Evolutionary conservation across 2,113 vertebrate genomes (phyloP).

Genomic region (Heterochromis multidens): DNA sequence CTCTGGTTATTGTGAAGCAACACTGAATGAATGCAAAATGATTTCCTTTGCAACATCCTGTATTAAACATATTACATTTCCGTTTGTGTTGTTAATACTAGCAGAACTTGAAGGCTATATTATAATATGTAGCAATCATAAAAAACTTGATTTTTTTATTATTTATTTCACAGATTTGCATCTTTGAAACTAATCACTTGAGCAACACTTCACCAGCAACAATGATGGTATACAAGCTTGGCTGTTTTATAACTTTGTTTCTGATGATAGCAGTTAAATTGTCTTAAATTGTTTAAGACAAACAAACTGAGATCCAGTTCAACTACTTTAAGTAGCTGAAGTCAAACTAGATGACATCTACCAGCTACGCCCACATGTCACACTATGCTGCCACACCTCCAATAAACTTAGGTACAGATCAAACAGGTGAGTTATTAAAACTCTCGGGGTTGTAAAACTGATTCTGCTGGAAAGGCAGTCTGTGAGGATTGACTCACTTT

Average conservation of each 20-base stretch:
- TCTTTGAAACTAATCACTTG: background rate
- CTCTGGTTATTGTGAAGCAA: background rate
- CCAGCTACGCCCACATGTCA: background rate
- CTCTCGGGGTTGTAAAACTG: background rate
- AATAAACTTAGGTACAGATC: background rate
- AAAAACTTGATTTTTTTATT: background rate
- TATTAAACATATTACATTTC: background rate
- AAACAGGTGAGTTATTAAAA: background rate
- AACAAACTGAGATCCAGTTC: background rate
- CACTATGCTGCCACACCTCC: background rate
- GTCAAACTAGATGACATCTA: background rate
- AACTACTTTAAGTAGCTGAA: background rate
- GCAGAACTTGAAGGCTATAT: background rate
- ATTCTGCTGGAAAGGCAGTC: background rate
- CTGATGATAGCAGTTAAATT: too few species aligned
- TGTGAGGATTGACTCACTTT: background rate
- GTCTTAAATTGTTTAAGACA: too few species aligned
- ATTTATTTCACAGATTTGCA: too few species aligned
- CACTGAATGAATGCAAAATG: background rate
- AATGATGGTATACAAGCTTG: background rate
- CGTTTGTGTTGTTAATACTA: background rate
- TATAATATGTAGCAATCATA: background rate
- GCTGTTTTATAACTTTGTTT: background rate
- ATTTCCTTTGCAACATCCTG: background rate
- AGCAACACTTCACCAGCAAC: background rate